phyloP scores from a whole-genome alignment of 1,140 invertebrate genomes.

The Sitobion miscanthi region DNA sequence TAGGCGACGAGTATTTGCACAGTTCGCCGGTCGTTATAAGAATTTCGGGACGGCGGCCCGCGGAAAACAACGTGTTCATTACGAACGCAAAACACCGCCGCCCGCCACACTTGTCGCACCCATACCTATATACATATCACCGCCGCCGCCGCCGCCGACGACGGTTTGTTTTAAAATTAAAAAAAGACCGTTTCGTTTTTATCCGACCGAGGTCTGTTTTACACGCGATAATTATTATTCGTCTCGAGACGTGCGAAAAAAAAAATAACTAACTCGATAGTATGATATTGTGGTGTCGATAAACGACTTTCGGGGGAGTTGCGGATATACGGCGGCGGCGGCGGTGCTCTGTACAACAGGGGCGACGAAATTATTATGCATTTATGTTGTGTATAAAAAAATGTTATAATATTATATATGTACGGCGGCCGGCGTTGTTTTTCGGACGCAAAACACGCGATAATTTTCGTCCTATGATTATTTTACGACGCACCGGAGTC shows the following conservation, averaged over 20 bases:
- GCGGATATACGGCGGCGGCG: neutral
- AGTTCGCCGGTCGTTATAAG: conserved; percentile 18
- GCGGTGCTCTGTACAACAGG: neutral
- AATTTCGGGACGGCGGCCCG: neutral
- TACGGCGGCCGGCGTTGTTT: neutral
- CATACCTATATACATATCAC: neutral
- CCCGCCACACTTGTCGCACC: neutral
- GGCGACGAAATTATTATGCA: neutral
- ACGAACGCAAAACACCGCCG: neutral
- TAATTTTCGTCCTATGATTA: neutral
- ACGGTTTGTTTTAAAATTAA: conserved; percentile 9
- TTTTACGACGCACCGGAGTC: neutral
- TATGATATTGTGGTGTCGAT: neutral
- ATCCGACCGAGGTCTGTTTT: neutral
- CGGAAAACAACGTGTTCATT: conserved; percentile 37
- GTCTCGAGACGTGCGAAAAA: neutral
- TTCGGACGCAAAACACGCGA: neutral
- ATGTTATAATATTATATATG: neutral
- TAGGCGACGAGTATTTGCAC: neutral
- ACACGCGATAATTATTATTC: conserved; percentile 8
- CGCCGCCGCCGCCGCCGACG: too few relatives aligned
- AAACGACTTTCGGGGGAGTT: neutral
- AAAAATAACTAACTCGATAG: neutral
- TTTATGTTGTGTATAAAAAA: neutral
- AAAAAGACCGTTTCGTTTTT: neutral